Evolutionary conservation across 2,888 invertebrate genomes (phyloP), one percentile per base, ranked within the genome.

Genomic region (Sacculina carcini): DNA sequence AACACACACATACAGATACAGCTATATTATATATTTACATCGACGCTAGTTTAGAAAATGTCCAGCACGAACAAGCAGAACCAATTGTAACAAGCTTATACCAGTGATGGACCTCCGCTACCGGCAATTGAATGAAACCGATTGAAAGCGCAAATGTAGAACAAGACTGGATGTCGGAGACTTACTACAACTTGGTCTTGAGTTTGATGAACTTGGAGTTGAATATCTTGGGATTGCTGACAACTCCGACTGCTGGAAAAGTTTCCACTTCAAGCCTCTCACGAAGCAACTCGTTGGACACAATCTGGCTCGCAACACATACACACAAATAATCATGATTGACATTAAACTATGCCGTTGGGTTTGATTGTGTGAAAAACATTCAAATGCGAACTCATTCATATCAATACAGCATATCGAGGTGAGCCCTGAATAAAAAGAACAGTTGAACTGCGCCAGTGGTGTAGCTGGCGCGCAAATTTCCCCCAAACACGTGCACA

Each of bases 171-270:
- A 26, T n/a, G 19, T 42, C 12, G 21, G 32, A 58, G 67, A 81
- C 89, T 78, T 74, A 92, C 90, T 90, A 96, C 62, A 96, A 70
- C 68, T 90, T 89, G 48, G 96, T 96, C 71, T 94, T 96, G 53
- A 89, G 82, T 75, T 90, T 90, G 61, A 96, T 92, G 66, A 90
- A 92, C 66, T 87, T 90, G 44, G 85, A 84, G 65, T 84, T 83
- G 68, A 86, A 86, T 59, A 58, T 55, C 53, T 77, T 80, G 64
- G 81, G 81, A 63, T 86, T 86, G 61, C 81, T 82, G 48, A 94
- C 72, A 56, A 86, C 79, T 24, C 86, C 85, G 54, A 84, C 79
- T 71, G 86, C 87, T 66, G 87, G 86, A 32, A 92, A 68, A 0
- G 87, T 86, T 60, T 94, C 92, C 61, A 86, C 82, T 67, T 94